A percentile compares a stretch with the other conserved stretches of the same genome.
Conservation (phyloP, 2,888 invertebrate species). For the Ochlodes sylvanus region DNA sequence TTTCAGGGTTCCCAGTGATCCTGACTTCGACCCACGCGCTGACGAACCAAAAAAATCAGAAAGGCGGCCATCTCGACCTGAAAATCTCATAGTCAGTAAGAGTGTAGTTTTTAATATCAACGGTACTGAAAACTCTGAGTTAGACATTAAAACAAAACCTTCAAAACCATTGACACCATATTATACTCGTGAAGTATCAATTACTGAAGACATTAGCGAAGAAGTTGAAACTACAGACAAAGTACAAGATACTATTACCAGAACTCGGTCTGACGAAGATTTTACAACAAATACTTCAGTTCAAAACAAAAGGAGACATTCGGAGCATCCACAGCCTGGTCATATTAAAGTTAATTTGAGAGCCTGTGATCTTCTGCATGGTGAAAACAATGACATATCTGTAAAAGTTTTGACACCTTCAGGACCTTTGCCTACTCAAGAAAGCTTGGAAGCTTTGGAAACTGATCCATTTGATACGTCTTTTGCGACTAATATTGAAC, state of each 20-base stretch:
- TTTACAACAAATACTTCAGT: slow-evolving; percentile 81
- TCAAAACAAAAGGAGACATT: slow-evolving; percentile 77
- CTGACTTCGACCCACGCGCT: slow-evolving; percentile 93
- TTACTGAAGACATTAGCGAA: slow-evolving; percentile 82
- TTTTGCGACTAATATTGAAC: slow-evolving; percentile 90
- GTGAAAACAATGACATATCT: slow-evolving; percentile 59
- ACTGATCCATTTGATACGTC: slow-evolving; percentile 95
- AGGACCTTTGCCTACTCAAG: slow-evolving; percentile 67
- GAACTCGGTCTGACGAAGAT: slow-evolving; percentile 88
- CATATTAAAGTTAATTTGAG: slow-evolving; percentile 56
- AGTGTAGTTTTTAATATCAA: slow-evolving; percentile 83
- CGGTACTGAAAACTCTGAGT: slow-evolving; percentile 66
- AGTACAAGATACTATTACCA: slow-evolving; percentile 81
- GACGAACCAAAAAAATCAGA: slow-evolving; percentile 80
- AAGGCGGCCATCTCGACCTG: slow-evolving; percentile 87
- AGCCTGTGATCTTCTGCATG: slow-evolving; percentile 69
- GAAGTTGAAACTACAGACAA: slow-evolving; percentile 88
- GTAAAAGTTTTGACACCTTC: slow-evolving; percentile 88
- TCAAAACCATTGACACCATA: slow-evolving; percentile 93
- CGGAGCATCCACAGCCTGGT: slow-evolving; percentile 71
- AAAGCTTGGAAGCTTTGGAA: slow-evolving; percentile 70
- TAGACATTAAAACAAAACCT: slow-evolving; percentile 86
- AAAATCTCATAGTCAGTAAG: slow-evolving; percentile 81
- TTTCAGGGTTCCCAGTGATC: slow-evolving; percentile 87
- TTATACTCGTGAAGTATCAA: slow-evolving; percentile 87